These are phyloP conservation scores for Leptobrachium leishanense DNA, from an alignment of 2,113 vertebrate genomes.

Conservation along the genomic window DNA sequence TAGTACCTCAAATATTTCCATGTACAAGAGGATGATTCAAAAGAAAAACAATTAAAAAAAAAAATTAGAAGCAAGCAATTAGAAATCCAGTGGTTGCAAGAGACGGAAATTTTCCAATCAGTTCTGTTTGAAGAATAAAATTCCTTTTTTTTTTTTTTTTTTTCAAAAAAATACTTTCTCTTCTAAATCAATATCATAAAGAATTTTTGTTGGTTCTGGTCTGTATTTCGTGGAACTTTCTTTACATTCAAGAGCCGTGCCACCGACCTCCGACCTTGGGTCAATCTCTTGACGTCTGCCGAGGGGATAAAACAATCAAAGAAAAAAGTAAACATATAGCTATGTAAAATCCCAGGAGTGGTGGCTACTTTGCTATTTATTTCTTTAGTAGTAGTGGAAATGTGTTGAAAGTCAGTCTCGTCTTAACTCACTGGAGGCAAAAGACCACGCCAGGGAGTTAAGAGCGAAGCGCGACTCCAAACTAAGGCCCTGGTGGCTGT, in stretches of 20 bases:
- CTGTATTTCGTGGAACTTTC: neutral
- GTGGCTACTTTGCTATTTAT: neutral
- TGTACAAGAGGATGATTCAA: neutral
- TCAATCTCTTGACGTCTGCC: too few relatives aligned
- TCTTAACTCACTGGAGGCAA: neutral
- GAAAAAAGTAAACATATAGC: neutral
- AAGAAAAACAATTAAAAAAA: neutral
- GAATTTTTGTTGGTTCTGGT: neutral
- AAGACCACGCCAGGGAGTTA: neutral
- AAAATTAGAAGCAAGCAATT: slow-evolving; percentile 9
- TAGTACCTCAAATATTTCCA: neutral
- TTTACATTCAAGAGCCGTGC: neutral
- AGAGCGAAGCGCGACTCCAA: neutral
- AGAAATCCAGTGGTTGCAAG: slow-evolving; percentile 1
- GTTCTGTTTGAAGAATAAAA: slow-evolving; percentile 25
- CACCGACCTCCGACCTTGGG: neutral
- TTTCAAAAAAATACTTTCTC: slow-evolving; percentile 29
- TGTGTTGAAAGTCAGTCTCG: neutral
- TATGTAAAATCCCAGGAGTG: neutral
- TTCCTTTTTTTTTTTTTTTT: slow-evolving; percentile 10
- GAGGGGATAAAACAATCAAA: too few relatives aligned
- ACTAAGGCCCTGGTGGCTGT: neutral
- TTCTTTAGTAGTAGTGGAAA: neutral
- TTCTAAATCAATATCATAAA: slow-evolving; percentile 8
- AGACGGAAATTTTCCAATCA: neutral